Conservation (phyloP, 2,888 invertebrate genomes). For the Drosophila mimica region DNA sequence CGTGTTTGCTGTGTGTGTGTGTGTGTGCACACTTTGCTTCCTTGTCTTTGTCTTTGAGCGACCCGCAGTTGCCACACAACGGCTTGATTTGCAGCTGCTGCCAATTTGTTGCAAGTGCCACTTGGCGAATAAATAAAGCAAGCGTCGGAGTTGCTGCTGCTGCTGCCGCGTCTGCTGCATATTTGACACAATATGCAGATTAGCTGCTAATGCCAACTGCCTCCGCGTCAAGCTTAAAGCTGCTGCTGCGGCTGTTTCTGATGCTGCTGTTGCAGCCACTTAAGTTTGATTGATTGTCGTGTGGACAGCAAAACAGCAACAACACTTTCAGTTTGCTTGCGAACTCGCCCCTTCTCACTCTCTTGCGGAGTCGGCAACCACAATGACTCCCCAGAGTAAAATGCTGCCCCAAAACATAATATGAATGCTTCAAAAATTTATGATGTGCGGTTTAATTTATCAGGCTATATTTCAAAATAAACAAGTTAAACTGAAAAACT, state of each 20-base stretch:
- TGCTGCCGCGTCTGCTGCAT: constrained; percentile 20
- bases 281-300: constrained; percentile 76
- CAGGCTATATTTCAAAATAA: not conserved
- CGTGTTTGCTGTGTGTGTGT: not conserved
- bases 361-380: not conserved
- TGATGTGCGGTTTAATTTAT: not conserved
- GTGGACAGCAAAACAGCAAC: constrained; percentile 22
- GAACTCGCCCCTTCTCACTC: not conserved
- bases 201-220: constrained; percentile 68
- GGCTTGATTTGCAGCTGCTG: constrained; percentile 40
- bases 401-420: constrained; percentile 1
- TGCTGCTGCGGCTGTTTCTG: constrained; percentile 15
- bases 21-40: constrained; percentile 2
- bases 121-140: constrained; percentile 52
- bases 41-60: constrained; percentile 17
- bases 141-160: constrained; percentile 17
- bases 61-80: constrained; percentile 59
- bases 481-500: not conserved
- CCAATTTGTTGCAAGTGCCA: constrained; percentile 75
- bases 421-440: constrained; percentile 2
- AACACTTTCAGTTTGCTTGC: not conserved
- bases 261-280: constrained; percentile 49
- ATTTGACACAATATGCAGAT: constrained; percentile 78
- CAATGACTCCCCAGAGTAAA: constrained; percentile 12
- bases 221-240: constrained; percentile 11